These are phyloP conservation scores for Tenthredo scrophulariae DNA, from an alignment of 2,888 invertebrate species.

Conservation along the genomic window DNA sequence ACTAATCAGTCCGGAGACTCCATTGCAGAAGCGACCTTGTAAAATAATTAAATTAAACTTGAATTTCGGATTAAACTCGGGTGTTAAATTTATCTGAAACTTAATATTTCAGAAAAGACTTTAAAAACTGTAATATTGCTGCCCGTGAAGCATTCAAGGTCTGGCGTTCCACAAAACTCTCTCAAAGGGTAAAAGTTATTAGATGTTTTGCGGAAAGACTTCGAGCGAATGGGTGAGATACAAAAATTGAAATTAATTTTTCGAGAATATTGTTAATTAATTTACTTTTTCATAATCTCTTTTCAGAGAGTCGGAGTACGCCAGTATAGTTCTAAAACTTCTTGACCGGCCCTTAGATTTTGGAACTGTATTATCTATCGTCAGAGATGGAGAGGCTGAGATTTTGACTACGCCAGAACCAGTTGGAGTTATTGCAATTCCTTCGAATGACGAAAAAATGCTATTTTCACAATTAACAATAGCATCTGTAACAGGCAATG, in stretches of 20 bases:
- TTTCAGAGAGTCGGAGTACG: conserved; percentile 22
- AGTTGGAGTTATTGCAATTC: conserved; percentile 57
- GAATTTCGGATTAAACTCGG: background rate
- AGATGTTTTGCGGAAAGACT: conserved; percentile 42
- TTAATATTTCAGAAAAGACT: conserved; percentile 7
- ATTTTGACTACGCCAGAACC: conserved; percentile 59
- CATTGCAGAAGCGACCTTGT: conserved; percentile 19
- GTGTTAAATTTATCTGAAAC: background rate
- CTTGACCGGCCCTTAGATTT: conserved; percentile 48
- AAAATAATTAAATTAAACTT: background rate
- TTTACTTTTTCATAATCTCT: background rate
- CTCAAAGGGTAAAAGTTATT: conserved; percentile 7
- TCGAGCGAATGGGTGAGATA: conserved; percentile 19
- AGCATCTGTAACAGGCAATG: conserved; percentile 60
- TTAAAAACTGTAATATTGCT: background rate
- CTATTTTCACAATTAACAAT: conserved; percentile 57
- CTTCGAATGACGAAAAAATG: conserved; percentile 45
- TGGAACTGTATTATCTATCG: conserved; percentile 57
- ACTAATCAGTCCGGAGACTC: background rate
- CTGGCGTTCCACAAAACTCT: conserved; percentile 27
- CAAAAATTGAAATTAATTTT: background rate
- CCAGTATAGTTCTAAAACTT: background rate
- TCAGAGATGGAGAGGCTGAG: conserved; percentile 58
- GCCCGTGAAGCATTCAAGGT: conserved; percentile 15
- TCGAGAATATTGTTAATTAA: background rate